A percentile compares a stretch with the other conserved stretches of the same genome.
These are phyloP conservation scores for Eulemur macaco DNA, from an alignment of 2,113 vertebrate species.

Conservation along the genomic window DNA sequence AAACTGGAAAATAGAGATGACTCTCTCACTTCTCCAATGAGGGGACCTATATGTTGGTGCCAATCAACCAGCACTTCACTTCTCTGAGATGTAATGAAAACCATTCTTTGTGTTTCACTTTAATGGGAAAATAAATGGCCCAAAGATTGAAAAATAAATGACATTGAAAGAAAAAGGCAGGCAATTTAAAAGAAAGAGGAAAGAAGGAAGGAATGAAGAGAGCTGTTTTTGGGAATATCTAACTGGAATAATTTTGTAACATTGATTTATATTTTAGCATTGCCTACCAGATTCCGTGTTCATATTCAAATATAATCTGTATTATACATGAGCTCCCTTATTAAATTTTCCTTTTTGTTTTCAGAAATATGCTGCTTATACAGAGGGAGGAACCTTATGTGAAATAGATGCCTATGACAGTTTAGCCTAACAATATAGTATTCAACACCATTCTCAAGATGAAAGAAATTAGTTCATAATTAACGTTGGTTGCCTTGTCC, in stretches of 20 bases:
- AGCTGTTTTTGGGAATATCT: neutral
- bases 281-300: neutral
- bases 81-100: slow-evolving; percentile 55
- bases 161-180: slow-evolving; percentile 66
- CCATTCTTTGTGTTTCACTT: slow-evolving; percentile 71
- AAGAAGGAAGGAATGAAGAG: slow-evolving; percentile 30
- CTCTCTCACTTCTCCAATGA: slow-evolving; percentile 22
- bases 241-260: neutral
- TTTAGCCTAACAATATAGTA: slow-evolving; percentile 31
- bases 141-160: slow-evolving; percentile 77
- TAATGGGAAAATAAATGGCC: slow-evolving; percentile 77
- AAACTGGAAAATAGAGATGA: slow-evolving; percentile 48
- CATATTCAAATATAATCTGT: neutral
- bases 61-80: slow-evolving; percentile 41
- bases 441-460: slow-evolving; percentile 38
- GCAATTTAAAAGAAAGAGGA: slow-evolving; percentile 61
- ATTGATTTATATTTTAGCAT: neutral
- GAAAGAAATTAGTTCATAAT: slow-evolving; percentile 59
- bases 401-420: slow-evolving; percentile 9
- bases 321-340: neutral
- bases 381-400: neutral
- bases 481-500: slow-evolving; percentile 62
- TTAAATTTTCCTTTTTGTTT: neutral
- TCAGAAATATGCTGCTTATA: neutral
- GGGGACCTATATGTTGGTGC: slow-evolving; percentile 17